Evolutionary conservation across 2,113 vertebrate species (phyloP).

Genomic region (Microtus ochrogaster): DNA sequence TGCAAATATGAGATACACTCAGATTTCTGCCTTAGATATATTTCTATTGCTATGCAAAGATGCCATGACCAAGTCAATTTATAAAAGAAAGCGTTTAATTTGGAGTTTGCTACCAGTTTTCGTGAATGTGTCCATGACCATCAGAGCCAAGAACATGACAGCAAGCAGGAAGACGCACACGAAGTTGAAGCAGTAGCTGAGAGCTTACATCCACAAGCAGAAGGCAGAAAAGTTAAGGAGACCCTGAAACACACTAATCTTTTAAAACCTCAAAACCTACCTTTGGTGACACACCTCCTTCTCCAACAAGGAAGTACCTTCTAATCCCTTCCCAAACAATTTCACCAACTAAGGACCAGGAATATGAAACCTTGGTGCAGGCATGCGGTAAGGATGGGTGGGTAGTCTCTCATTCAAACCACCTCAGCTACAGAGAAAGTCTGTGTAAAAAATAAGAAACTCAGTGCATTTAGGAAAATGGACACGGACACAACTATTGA

Average conservation of each 20-base stretch:
- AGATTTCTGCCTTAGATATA: not conserved
- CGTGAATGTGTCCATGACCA: no score
- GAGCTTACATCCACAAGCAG: not conserved
- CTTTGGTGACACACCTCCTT: not conserved
- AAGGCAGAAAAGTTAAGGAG: not conserved
- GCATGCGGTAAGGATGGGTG: rapidly evolving
- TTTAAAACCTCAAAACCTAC: not conserved
- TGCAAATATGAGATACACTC: not conserved
- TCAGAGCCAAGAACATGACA: not conserved
- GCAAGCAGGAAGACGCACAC: not conserved
- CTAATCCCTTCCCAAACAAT: not conserved
- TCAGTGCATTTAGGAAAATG: not conserved
- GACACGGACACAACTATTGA: not conserved
- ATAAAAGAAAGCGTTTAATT: not conserved
- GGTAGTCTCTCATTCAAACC: not conserved
- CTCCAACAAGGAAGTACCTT: no score
- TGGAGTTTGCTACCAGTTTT: not conserved
- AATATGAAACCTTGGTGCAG: not conserved
- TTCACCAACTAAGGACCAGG: not conserved
- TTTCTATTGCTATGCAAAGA: not conserved
- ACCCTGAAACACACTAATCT: not conserved
- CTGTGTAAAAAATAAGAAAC: not conserved
- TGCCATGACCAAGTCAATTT: not conserved
- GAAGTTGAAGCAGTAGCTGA: not conserved
- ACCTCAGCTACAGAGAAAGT: not conserved